phyloP scores from a whole-genome alignment of 2,113 vertebrate genomes.

The Bungarus multicinctus region DNA sequence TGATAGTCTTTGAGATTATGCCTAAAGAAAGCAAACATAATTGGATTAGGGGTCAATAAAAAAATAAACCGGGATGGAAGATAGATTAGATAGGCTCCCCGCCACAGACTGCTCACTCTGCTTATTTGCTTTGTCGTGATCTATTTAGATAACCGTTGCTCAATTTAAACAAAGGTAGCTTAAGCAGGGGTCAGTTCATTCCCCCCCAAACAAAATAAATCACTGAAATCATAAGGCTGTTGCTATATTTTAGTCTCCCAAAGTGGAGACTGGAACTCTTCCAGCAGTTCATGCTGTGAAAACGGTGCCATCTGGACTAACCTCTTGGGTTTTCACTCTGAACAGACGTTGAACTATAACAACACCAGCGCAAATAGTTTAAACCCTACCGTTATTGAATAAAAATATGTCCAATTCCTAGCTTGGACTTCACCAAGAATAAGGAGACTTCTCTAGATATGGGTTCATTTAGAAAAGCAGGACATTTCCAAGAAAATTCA shows the following conservation, averaged over 20 bases:
- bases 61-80: not conserved
- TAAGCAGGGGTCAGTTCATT: not conserved
- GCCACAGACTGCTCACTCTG: not conserved
- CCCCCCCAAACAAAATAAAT: not conserved
- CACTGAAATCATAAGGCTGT: not conserved
- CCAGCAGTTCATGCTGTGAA: not conserved
- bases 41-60: conserved; percentile 8
- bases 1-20: conserved; percentile 90
- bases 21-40: conserved; percentile 60
- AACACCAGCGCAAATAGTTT: conserved; percentile 19
- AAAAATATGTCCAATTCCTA: conserved; percentile 1
- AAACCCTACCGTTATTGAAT: conserved; percentile 12
- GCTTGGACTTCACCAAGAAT: not conserved
- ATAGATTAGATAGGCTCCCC: not conserved
- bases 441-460: not conserved
- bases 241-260: not conserved
- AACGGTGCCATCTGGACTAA: not conserved
- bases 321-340: not conserved
- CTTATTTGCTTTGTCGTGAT: not conserved
- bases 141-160: not conserved
- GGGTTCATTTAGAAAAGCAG: not conserved
- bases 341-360: not conserved
- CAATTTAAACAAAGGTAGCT: not conserved
- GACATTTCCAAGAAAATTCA: not conserved
- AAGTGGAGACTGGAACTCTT: not conserved